Evolutionary conservation across 2,888 invertebrate species (phyloP).

Genomic region (Melieria omissa): DNA sequence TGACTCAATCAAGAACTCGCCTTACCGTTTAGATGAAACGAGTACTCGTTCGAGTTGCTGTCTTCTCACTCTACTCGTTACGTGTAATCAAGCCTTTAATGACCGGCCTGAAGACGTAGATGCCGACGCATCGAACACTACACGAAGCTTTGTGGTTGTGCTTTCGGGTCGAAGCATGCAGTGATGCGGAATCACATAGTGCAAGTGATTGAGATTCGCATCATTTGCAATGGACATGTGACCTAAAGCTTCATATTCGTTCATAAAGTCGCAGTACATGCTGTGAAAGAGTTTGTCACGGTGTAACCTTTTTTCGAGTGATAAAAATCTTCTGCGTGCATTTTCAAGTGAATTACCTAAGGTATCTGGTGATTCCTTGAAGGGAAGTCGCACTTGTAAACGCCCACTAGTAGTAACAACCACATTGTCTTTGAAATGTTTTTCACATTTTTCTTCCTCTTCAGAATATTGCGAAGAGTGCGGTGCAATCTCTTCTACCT

Average conservation of each 20-base stretch:
- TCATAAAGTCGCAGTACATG: constrained; percentile 28
- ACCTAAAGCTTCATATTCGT: constrained; percentile 26
- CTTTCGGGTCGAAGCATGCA: constrained; percentile 34
- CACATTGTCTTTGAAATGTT: constrained; percentile 23
- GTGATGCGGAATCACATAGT: constrained; percentile 36
- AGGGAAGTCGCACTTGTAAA: constrained; percentile 30
- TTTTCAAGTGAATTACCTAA: constrained; percentile 28
- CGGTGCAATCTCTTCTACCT: constrained; percentile 21
- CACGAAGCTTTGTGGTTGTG: constrained; percentile 32
- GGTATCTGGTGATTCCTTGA: constrained; percentile 20
- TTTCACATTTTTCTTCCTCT: constrained; percentile 32
- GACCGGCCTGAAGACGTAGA: constrained; percentile 4
- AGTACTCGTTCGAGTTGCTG: too few relatives aligned
- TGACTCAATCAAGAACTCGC: too few relatives aligned
- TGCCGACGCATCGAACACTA: constrained; percentile 37
- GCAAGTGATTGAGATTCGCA: neutral
- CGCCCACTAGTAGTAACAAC: constrained; percentile 9
- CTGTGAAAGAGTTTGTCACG: constrained; percentile 4
- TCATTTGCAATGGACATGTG: constrained; percentile 18
- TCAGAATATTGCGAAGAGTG: neutral
- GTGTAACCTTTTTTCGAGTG: constrained; percentile 17
- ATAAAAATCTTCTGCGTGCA: constrained; percentile 18
- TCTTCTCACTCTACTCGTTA: too few relatives aligned
- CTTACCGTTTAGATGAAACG: too few relatives aligned
- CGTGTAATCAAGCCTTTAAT: too few relatives aligned